Percentiles rank a stretch among this genome's conserved stretches.
These are phyloP conservation scores for Vulpes lagopus DNA, from an alignment of 2,113 vertebrate species.

Conservation along the genomic window DNA sequence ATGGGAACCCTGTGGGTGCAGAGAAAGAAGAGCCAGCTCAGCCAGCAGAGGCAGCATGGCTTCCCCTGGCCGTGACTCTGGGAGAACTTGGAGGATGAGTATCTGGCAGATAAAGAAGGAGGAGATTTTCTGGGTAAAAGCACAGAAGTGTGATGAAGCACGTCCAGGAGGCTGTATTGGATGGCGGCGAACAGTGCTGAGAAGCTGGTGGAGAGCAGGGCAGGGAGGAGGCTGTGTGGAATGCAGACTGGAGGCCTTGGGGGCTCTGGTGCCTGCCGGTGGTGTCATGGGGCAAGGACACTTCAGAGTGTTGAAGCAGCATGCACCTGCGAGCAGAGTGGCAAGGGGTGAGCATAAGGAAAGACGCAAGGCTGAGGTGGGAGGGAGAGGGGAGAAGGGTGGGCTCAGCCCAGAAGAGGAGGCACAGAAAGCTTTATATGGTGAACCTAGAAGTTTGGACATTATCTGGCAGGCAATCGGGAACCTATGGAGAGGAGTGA, in stretches of 20 bases:
- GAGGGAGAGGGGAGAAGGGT: not conserved
- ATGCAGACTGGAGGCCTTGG: not conserved
- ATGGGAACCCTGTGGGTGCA: not conserved
- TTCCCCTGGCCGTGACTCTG: not conserved
- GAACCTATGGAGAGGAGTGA: not conserved
- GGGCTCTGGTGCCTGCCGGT: rapidly evolving
- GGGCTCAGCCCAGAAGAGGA: not conserved
- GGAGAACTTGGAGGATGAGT: not conserved
- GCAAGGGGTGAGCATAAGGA: not conserved
- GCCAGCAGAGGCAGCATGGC: not conserved
- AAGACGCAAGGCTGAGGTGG: not conserved
- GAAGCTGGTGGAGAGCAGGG: not conserved
- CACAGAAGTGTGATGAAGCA: not conserved
- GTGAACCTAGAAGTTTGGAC: not conserved
- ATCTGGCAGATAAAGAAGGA: not conserved
- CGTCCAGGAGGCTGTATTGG: not conserved
- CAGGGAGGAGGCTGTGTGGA: not conserved
- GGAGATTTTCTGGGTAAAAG: not conserved
- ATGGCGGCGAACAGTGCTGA: rapidly evolving
- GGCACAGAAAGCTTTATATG: not conserved
- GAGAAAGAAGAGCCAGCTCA: not conserved
- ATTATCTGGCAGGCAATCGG: not conserved
- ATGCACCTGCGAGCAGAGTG: not conserved
- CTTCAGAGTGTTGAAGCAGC: too few species aligned
- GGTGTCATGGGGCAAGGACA: not conserved